A percentile compares a stretch with the other conserved stretches of the same genome.
Conservation (phyloP, 1,140 invertebrate genomes). For the Nymphalis io region DNA sequence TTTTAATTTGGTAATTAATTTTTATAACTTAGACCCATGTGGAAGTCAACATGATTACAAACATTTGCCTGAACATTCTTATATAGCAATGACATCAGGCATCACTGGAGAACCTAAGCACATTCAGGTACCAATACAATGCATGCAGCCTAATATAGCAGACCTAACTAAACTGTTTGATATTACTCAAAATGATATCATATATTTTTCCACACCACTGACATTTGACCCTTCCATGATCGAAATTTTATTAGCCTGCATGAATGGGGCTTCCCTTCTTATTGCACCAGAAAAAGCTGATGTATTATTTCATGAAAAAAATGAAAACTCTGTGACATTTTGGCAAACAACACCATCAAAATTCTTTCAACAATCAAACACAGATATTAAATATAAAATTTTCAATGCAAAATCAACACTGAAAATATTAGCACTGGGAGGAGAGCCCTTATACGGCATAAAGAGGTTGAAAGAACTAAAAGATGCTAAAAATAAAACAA, state of each 20-base stretch:
- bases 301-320: conserved; percentile 67
- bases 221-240: conserved; percentile 92
- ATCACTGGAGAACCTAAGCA: conserved; percentile 84
- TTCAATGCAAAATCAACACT: conserved; percentile 80
- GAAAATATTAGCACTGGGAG: conserved; percentile 83
- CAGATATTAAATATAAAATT: conserved; percentile 81
- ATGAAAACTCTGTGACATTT: conserved; percentile 82
- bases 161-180: conserved; percentile 82
- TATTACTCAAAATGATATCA: conserved; percentile 81
- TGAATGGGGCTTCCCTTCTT: conserved; percentile 83
- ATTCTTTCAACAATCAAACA: conserved; percentile 82
- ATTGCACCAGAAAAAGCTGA: conserved; percentile 82
- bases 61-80: conserved; percentile 58
- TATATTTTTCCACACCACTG: conserved; percentile 87
- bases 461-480: conserved; percentile 76
- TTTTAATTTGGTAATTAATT: conserved; percentile 59
- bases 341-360: conserved; percentile 90
- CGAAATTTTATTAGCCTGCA: conserved; percentile 87
- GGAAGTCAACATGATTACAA: conserved; percentile 31
- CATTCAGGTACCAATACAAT: conserved; percentile 83
- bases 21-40: conserved; percentile 51
- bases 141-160: conserved; percentile 84
- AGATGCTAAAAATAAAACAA: conserved; percentile 78
- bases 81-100: conserved; percentile 84
- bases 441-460: conserved; percentile 82